phyloP scores from a whole-genome alignment of 2,888 invertebrate species.

The Mesorhabditis sp. region DNA sequence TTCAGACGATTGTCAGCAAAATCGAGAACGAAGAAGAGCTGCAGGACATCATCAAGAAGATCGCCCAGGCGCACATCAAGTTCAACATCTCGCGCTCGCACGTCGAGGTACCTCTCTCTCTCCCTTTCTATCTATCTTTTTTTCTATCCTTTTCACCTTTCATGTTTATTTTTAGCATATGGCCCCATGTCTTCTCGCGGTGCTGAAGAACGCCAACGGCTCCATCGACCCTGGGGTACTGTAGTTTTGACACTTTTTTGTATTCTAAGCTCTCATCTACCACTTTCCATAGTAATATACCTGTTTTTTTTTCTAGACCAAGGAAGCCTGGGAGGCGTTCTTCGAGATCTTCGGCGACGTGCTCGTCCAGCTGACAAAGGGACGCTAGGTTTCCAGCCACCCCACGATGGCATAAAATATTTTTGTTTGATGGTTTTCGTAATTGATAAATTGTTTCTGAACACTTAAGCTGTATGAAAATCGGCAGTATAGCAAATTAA shows the following conservation, averaged over 20 bases:
- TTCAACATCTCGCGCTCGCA: slow-evolving; percentile 27
- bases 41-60: slow-evolving; percentile 23
- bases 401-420: no score
- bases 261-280: background rate
- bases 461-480: no score
- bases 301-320: no score
- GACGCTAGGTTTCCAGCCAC: background rate
- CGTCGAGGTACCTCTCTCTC: background rate
- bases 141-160: no score
- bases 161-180: no score
- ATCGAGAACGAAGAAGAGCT: slow-evolving; percentile 32
- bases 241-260: background rate
- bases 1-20: slow-evolving; percentile 29
- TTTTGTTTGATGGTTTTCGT: no score
- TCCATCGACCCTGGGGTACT: background rate
- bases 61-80: slow-evolving; percentile 38
- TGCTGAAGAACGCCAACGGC: background rate
- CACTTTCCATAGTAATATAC: no score
- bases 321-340: background rate
- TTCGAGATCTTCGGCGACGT: background rate
- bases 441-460: no score
- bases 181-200: background rate
- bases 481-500: no score
- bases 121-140: no score
- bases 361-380: background rate